Evolutionary conservation across 2,113 vertebrate genomes (phyloP).

Genomic region (Myrmophylax atrothorax): DNA sequence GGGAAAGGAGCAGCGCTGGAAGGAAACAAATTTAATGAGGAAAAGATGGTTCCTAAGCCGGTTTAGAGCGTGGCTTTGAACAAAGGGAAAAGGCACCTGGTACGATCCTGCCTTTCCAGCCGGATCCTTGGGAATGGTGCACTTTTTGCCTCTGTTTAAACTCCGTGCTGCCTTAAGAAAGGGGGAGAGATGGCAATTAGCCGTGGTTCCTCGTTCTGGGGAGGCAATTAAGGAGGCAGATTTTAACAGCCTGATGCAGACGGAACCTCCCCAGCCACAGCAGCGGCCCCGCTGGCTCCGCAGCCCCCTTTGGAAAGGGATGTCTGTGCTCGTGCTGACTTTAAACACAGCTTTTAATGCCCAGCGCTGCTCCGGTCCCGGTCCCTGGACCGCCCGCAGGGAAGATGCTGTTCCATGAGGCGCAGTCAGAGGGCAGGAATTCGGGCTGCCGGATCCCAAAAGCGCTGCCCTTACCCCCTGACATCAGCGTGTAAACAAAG

Average conservation of each 20-base stretch:
- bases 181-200: not conserved
- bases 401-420: not conserved
- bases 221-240: not conserved
- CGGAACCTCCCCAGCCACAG: not conserved
- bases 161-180: rapidly evolving
- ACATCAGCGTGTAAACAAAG: constrained; percentile 14
- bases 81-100: not conserved
- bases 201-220: not conserved
- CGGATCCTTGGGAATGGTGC: not conserved
- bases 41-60: not conserved
- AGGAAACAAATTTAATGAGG: constrained; percentile 8
- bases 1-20: not conserved
- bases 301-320: not conserved
- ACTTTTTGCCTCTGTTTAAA: not conserved
- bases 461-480: not conserved
- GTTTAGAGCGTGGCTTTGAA: not conserved
- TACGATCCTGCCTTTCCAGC: not conserved
- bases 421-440: constrained; percentile 50
- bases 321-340: not conserved
- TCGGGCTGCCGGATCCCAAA: not conserved
- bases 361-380: not conserved
- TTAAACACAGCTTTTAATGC: not conserved
- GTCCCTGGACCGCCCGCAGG: not conserved
- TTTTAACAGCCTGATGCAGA: not conserved
- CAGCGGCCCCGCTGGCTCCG: not conserved